phyloP scores from a whole-genome alignment of 2,113 vertebrate genomes.

The Corynorhinus townsendii region DNA sequence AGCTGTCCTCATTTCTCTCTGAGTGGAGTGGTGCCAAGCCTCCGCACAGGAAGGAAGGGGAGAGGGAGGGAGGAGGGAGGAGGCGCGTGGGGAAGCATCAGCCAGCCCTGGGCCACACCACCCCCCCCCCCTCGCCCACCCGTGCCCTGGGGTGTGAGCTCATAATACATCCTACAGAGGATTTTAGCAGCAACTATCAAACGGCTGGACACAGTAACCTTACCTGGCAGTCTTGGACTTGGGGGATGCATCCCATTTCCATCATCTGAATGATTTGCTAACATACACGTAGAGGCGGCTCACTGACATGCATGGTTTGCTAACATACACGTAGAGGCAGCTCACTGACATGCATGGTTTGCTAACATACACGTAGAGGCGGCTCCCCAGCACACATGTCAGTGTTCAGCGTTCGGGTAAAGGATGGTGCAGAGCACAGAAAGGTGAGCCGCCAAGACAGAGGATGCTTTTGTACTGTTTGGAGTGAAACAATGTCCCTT shows the following conservation, averaged over 20 bases:
- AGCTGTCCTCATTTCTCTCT: conserved; percentile 73
- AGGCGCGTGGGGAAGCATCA: rapidly evolving
- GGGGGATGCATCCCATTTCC: not conserved
- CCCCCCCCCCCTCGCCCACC: rapidly evolving
- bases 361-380: too few relatives aligned
- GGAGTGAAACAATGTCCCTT: not conserved
- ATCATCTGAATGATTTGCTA: not conserved
- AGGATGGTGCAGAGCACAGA: not conserved
- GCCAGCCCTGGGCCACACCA: rapidly evolving
- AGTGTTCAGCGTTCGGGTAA: too few relatives aligned
- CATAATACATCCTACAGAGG: too few relatives aligned
- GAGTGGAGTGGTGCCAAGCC: conserved; percentile 64
- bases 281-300: rapidly evolving
- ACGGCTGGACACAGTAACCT: not conserved
- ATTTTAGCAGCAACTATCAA: not conserved
- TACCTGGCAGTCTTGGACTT: rapidly evolving
- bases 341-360: too few relatives aligned
- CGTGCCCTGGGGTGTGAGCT: not conserved
- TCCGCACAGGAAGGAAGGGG: conserved; percentile 38
- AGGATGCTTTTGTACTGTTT: rapidly evolving
- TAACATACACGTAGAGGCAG: too few relatives aligned
- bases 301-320: too few relatives aligned
- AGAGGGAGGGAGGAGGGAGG: not conserved
- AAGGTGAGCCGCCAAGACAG: not conserved
- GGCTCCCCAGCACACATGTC: too few relatives aligned